phyloP scores from a whole-genome alignment of 2,113 vertebrate species.

The Isichthys henryi region DNA sequence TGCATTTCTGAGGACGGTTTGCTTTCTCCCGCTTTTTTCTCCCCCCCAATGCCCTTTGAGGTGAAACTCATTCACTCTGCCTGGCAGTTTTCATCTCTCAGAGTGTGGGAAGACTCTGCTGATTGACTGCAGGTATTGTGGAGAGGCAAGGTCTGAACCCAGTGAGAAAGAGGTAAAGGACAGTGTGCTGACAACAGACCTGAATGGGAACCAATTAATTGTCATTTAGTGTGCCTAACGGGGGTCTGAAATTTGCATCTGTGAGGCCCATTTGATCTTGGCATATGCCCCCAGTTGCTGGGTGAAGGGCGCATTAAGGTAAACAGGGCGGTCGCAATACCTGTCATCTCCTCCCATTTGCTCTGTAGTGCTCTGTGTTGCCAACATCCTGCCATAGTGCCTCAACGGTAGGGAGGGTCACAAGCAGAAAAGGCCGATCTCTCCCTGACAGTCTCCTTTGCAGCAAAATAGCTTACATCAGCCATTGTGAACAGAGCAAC shows the following conservation, averaged over 20 bases:
- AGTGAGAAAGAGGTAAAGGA: constrained; percentile 49
- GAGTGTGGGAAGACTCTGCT: constrained; percentile 35
- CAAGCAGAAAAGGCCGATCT: constrained; percentile 11
- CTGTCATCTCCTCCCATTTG: constrained; percentile 56
- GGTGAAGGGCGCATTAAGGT: constrained; percentile 48
- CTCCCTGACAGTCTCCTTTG: neutral
- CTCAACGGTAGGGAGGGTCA: neutral
- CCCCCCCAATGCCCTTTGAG: constrained; percentile 36
- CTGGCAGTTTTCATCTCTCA: constrained; percentile 50
- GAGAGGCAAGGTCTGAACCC: constrained; percentile 49
- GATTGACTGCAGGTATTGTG: constrained; percentile 46
- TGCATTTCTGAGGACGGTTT: constrained; percentile 35
- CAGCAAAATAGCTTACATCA: neutral
- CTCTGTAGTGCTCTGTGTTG: constrained; percentile 50
- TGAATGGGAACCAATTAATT: constrained; percentile 68
- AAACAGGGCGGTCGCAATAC: constrained; percentile 37
- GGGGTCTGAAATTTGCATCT: constrained; percentile 62
- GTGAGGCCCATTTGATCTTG: constrained; percentile 61
- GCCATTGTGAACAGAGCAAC: neutral
- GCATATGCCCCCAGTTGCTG: constrained; percentile 53
- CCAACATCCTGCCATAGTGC: constrained; percentile 50
- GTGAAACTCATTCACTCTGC: constrained; percentile 32
- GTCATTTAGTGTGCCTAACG: constrained; percentile 65
- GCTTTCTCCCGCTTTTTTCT: constrained; percentile 26
- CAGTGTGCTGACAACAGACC: constrained; percentile 51